phyloP scores from a whole-genome alignment of 2,888 invertebrate species.

The Epinotia brunnichana region DNA sequence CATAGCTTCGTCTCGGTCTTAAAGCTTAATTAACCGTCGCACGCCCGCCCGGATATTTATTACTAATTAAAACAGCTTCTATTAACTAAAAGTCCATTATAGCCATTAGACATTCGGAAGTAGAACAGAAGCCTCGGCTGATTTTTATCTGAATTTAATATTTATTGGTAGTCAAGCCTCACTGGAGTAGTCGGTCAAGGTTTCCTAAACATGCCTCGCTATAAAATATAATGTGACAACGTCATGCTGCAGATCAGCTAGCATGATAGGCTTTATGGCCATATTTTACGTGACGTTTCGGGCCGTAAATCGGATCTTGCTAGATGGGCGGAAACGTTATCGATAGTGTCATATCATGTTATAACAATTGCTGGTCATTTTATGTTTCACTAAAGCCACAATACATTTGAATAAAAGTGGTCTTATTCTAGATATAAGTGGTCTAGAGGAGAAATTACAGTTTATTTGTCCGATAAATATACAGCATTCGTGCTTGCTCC shows the following conservation, averaged over 20 bases:
- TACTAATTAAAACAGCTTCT: conserved; percentile 26
- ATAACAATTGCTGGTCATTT: too few species aligned
- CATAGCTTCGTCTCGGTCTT: conserved; percentile 7
- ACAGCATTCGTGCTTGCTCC: too few species aligned
- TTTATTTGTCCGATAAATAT: too few species aligned
- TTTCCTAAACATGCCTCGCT: not conserved
- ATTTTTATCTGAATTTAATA: conserved; percentile 15
- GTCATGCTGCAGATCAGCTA: not conserved
- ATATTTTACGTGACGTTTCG: too few species aligned
- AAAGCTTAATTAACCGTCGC: conserved; percentile 4
- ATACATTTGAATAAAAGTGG: too few species aligned
- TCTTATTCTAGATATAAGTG: too few species aligned
- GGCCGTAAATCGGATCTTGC: too few species aligned
- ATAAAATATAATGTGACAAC: not conserved
- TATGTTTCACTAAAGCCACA: too few species aligned
- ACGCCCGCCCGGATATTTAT: conserved; percentile 19
- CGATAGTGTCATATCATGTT: too few species aligned
- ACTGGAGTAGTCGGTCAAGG: not conserved
- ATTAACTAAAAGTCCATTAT: conserved; percentile 11
- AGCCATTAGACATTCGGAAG: conserved; percentile 5
- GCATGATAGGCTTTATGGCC: too few species aligned
- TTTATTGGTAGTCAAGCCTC: conserved; percentile 15
- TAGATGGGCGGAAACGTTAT: too few species aligned
- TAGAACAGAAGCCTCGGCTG: conserved; percentile 7
- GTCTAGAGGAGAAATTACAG: too few species aligned